Evolutionary conservation across 30 jellyfish, hydroid and myxozoan species (phyloP), one percentile per base, ranked within the genome.

Genomic region (Calvadosia cruxmelitensis): DNA sequence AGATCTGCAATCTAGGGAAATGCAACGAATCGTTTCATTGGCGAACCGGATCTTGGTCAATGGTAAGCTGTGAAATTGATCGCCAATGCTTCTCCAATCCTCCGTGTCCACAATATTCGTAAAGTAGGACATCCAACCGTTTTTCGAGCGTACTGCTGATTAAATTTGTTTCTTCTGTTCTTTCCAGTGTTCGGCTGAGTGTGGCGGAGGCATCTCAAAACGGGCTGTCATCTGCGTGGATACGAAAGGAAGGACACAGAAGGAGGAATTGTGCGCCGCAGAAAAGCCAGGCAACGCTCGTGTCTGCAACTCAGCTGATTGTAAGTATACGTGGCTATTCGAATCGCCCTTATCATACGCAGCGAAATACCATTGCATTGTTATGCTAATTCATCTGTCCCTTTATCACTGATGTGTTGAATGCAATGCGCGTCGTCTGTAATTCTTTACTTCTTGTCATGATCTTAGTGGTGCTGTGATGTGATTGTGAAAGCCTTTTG

Each of bases 21-120:
- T 91, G 99, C 49, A 92, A 73, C 3, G 82, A 64, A 3, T 61
- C 27, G 31, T 82, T 49, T 50, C 50, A 92, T 15, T 91, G 99
- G 99, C 34, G 61, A 51, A 69, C 94, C 2, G 93, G 99, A 23
- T 52, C 50, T 67, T 91, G 99, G 99, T 33, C 89, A 0, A 63
- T 77, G 85, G 99, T 91, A 71, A 0, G 87, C 27, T 62, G 0
- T 50, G 16, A 50, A 23, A 23, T n/a, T n/a, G n/a, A n/a, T n/a
- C n/a, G n/a, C n/a, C n/a, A n/a, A n/a, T n/a, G n/a, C n/a, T n/a
- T n/a, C n/a, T n/a, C n/a, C n/a, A n/a, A n/a, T n/a, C n/a, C n/a
- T n/a, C n/a, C n/a, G n/a, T n/a, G n/a, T n/a, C n/a, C n/a, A n/a
- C n/a, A n/a, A n/a, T n/a, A n/a, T n/a, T n/a, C n/a, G n/a, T n/a